Conservation (phyloP, 1,140 invertebrate species). For the Lerema accius region DNA sequence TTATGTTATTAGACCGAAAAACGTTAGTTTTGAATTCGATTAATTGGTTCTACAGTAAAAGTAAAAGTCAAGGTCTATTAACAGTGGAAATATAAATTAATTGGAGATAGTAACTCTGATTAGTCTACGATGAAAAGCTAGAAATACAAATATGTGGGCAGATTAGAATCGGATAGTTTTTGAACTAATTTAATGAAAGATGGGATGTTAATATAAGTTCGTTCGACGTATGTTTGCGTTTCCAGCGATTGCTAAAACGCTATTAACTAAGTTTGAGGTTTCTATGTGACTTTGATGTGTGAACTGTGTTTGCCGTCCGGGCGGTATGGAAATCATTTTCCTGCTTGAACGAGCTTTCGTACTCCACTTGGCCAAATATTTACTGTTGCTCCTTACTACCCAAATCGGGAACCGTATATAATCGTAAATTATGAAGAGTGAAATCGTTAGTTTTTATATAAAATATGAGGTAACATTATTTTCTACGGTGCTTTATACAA, state of each 20-base stretch:
- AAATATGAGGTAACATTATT: no score
- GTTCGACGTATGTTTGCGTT: slow-evolving; percentile 44
- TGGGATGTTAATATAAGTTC: slow-evolving; percentile 22
- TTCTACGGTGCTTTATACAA: no score
- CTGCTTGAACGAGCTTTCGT: slow-evolving; percentile 68
- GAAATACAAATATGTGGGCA: neutral
- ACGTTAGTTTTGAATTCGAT: neutral
- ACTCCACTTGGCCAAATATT: slow-evolving; percentile 70
- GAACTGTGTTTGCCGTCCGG: slow-evolving; percentile 66
- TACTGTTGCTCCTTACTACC: slow-evolving; percentile 59
- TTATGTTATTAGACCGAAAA: neutral
- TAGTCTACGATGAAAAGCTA: neutral
- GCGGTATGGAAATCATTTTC: slow-evolving; percentile 74
- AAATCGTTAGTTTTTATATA: no score
- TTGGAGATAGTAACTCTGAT: neutral
- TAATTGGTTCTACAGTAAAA: neutral
- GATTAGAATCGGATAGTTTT: neutral
- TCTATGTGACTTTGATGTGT: slow-evolving; percentile 73
- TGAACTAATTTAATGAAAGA: slow-evolving; percentile 23
- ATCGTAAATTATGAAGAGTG: no score
- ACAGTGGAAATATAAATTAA: neutral
- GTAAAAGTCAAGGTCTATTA: neutral
- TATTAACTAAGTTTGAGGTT: slow-evolving; percentile 75
- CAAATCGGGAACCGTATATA: slow-evolving; percentile 55
- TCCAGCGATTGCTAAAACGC: slow-evolving; percentile 56